These are phyloP conservation scores for Pterostichus niger DNA, from an alignment of 2,888 invertebrate genomes.

Conservation along the genomic window DNA sequence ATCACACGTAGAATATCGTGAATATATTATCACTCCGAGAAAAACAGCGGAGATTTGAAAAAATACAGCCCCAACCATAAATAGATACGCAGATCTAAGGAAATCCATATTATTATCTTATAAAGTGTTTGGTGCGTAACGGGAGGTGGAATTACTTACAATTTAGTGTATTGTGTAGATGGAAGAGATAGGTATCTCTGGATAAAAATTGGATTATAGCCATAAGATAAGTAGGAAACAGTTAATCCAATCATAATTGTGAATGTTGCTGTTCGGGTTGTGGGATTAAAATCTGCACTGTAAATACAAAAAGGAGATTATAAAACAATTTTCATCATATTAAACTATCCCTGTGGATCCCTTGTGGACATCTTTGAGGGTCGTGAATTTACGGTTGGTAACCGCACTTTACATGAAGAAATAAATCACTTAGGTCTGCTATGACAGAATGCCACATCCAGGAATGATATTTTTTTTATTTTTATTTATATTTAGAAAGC, in stretches of 20 bases:
- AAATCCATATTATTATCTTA: slow-evolving; percentile 71
- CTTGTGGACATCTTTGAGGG: too few relatives aligned
- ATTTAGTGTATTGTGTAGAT: slow-evolving; percentile 78
- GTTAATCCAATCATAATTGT: slow-evolving; percentile 80
- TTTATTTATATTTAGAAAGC: too few relatives aligned
- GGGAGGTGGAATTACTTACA: slow-evolving; percentile 73
- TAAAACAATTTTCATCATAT: too few relatives aligned
- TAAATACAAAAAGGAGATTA: slow-evolving; percentile 69
- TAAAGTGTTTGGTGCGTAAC: too few relatives aligned
- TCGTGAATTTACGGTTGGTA: too few relatives aligned
- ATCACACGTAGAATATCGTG: too few relatives aligned
- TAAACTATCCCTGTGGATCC: too few relatives aligned
- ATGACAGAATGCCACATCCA: too few relatives aligned
- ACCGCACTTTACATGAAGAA: too few relatives aligned
- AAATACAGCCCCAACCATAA: slow-evolving; percentile 68
- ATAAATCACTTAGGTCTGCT: too few relatives aligned
- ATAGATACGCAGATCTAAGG: slow-evolving; percentile 18
- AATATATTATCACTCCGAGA: slow-evolving; percentile 72
- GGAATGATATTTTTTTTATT: too few relatives aligned
- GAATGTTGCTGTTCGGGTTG: too few relatives aligned
- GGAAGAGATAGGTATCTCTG: slow-evolving; percentile 82
- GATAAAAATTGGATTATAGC: slow-evolving; percentile 73
- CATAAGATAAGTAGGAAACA: slow-evolving; percentile 78
- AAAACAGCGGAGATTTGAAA: slow-evolving; percentile 70
- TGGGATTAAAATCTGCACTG: slow-evolving; percentile 81